Percentiles rank a stretch among this genome's conserved stretches.
phyloP scores from a whole-genome alignment of 2,113 vertebrate genomes.

The Emydocephalus ijimae region DNA sequence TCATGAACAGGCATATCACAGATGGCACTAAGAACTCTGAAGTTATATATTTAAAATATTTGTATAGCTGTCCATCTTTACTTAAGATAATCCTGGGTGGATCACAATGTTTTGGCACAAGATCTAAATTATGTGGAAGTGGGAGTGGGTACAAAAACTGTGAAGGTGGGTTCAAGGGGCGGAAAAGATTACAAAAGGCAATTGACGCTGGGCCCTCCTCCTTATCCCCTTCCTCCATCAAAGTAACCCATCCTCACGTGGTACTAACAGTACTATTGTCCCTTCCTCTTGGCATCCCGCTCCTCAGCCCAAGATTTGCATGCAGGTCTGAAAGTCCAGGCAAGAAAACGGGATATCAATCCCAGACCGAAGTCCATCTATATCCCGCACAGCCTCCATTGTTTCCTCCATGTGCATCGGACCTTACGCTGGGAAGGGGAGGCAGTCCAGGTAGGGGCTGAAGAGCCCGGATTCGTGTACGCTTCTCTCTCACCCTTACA shows the following conservation, averaged over 20 bases:
- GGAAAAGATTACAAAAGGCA: neutral
- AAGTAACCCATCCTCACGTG: neutral
- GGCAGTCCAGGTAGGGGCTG: neutral
- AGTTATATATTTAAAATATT: neutral
- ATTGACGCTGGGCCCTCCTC: neutral
- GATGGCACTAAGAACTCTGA: neutral
- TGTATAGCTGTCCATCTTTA: neutral
- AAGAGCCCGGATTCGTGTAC: neutral
- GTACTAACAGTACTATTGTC: neutral
- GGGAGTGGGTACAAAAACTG: neutral
- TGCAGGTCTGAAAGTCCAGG: neutral
- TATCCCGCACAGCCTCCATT: conserved; percentile 1
- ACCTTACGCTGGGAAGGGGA: neutral
- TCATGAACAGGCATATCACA: neutral
- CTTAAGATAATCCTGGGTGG: neutral
- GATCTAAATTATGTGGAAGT: neutral
- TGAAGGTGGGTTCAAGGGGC: neutral
- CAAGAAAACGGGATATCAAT: neutral
- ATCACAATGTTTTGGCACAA: neutral
- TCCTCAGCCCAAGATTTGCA: neutral
- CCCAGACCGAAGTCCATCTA: neutral
- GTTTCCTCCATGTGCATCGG: conserved; percentile 1
- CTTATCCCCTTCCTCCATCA: neutral
- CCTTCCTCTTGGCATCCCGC: neutral
- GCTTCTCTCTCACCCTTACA: neutral